Percentiles rank a stretch among this genome's conserved stretches.
Evolutionary conservation across 2,888 invertebrate species (phyloP).

Genomic region (Macaria notata): DNA sequence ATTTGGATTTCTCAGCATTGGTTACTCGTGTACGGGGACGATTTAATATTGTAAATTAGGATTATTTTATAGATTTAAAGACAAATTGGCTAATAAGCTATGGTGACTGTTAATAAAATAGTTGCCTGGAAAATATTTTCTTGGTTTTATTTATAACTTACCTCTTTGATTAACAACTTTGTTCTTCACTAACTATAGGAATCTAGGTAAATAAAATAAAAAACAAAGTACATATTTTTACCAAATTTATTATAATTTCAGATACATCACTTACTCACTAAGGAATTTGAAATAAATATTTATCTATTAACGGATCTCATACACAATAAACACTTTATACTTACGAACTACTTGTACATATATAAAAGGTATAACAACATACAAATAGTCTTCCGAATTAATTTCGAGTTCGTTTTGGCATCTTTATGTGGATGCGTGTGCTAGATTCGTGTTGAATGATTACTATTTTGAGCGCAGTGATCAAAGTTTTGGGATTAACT

Average conservation of each 20-base stretch:
- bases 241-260: conserved; percentile 26
- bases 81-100: conserved; percentile 46
- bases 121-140: conserved; percentile 25
- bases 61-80: conserved; percentile 45
- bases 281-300: conserved; percentile 32
- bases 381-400: not conserved
- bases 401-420: conserved; percentile 1
- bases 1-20: conserved; percentile 27
- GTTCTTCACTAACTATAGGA: too few relatives aligned
- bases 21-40: conserved; percentile 29
- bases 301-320: conserved; percentile 19
- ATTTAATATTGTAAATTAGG: conserved; percentile 38
- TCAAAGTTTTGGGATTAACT: too few relatives aligned
- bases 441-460: too few relatives aligned
- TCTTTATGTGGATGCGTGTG: not conserved
- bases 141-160: conserved; percentile 23
- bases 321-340: conserved; percentile 21
- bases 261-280: conserved; percentile 35
- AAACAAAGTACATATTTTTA: conserved; percentile 4
- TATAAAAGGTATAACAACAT: not conserved
- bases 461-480: too few relatives aligned
- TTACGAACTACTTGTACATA: conserved; percentile 27
- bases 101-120: conserved; percentile 39
- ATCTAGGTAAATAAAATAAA: not conserved
- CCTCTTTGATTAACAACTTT: too few relatives aligned